These are phyloP conservation scores for Cyanistes caeruleus DNA, from an alignment of 2,113 vertebrate species.

Conservation along the genomic window DNA sequence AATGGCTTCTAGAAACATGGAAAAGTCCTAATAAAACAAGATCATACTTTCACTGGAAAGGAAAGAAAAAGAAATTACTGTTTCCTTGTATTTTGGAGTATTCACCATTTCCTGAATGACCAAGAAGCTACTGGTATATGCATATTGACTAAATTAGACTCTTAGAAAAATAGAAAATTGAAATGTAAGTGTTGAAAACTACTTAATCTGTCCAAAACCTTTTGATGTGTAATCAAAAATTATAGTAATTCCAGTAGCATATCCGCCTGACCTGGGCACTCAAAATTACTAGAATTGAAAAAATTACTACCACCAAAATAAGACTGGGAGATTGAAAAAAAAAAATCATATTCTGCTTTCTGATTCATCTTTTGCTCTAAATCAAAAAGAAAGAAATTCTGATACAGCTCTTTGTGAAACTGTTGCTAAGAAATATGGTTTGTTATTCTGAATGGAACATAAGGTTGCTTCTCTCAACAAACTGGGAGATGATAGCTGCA, in stretches of 20 bases:
- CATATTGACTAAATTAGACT: neutral
- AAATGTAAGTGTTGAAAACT: neutral
- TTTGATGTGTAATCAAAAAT: neutral
- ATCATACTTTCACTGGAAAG: neutral
- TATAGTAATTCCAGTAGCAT: neutral
- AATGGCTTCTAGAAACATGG: neutral
- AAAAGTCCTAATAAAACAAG: neutral
- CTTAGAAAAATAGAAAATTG: neutral
- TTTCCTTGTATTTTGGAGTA: neutral
- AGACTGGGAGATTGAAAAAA: neutral
- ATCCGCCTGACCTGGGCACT: neutral
- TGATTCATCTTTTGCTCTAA: neutral
- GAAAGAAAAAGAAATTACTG: neutral
- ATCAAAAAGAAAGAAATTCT: neutral
- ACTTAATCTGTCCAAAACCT: neutral
- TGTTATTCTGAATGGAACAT: neutral
- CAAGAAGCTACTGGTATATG: neutral
- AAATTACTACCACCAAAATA: neutral
- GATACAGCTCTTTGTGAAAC: neutral
- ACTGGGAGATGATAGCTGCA: neutral
- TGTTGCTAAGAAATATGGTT: conserved; percentile 9
- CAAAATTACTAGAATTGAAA: neutral
- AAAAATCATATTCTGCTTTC: neutral
- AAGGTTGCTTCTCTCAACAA: neutral
- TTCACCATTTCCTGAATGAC: neutral